These are phyloP conservation scores for Amiota communis DNA, from an alignment of 2,888 invertebrate genomes.

Conservation along the genomic window DNA sequence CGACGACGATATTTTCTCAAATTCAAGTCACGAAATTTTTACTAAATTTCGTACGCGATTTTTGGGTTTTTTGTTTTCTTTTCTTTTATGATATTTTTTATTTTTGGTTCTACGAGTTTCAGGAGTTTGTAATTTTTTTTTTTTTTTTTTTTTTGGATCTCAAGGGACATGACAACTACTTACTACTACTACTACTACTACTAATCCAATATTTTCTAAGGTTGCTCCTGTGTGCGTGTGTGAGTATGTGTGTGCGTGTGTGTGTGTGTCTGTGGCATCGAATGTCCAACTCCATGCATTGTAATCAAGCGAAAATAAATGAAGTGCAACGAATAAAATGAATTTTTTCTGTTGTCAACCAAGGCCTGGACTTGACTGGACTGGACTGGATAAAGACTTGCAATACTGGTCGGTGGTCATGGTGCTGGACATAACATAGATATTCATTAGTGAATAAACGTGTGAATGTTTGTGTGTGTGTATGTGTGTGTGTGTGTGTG, in stretches of 20 bases:
- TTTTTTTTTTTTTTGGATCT: neutral
- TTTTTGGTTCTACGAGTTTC: neutral
- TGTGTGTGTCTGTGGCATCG: neutral
- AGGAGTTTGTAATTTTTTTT: neutral
- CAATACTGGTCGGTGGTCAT: no score
- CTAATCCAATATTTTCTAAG: neutral
- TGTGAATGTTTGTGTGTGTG: neutral
- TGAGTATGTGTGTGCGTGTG: no score
- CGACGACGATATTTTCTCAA: neutral
- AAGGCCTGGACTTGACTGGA: no score
- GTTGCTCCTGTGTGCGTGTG: neutral
- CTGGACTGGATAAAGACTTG: no score
- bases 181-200: neutral
- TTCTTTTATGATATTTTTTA: neutral
- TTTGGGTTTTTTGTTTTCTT: neutral
- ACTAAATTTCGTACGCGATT: constrained; percentile 16
- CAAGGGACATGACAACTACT: neutral
- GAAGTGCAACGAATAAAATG: constrained; percentile 19
- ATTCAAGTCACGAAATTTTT: constrained; percentile 24
- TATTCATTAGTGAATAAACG: constrained; percentile 1
- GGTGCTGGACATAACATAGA: neutral
- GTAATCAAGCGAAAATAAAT: constrained; percentile 23
- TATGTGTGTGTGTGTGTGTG: no score
- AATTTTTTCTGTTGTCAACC: neutral
- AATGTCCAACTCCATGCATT: neutral